Evolutionary conservation across 2,113 vertebrate genomes (phyloP).

Genomic region (Chamaea fasciata): DNA sequence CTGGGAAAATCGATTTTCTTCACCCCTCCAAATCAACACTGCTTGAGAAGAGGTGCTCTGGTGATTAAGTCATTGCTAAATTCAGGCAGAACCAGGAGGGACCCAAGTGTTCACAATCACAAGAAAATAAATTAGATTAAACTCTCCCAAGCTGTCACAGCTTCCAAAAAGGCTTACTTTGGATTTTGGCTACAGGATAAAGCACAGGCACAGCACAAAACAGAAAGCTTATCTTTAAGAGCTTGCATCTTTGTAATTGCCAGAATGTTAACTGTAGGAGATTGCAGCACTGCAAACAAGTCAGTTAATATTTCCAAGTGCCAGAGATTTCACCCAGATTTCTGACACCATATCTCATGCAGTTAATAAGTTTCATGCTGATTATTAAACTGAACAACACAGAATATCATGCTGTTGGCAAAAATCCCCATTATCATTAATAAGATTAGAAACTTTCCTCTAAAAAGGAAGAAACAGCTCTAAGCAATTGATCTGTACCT

Average conservation of each 20-base stretch:
- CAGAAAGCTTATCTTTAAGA: slow-evolving; percentile 15
- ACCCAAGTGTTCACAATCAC: background rate
- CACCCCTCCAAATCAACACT: background rate
- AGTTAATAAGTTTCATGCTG: slow-evolving; percentile 55
- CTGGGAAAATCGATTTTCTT: background rate
- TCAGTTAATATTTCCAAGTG: slow-evolving; percentile 21
- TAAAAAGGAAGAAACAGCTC: slow-evolving; percentile 32
- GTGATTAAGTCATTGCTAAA: background rate
- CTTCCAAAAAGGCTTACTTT: background rate
- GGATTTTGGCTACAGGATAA: slow-evolving; percentile 12
- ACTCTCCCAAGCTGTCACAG: background rate
- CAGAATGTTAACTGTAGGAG: slow-evolving; percentile 18
- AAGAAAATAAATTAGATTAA: slow-evolving; percentile 27
- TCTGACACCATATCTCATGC: background rate
- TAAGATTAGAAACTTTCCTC: slow-evolving; percentile 41
- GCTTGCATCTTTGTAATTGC: slow-evolving; percentile 17
- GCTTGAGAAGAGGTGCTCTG: background rate
- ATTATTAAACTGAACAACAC: slow-evolving; percentile 48
- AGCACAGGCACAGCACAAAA: background rate
- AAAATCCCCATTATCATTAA: slow-evolving; percentile 24
- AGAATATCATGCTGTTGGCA: slow-evolving; percentile 32
- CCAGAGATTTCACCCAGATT: slow-evolving; percentile 50
- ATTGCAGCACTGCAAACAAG: slow-evolving; percentile 15
- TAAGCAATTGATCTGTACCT: slow-evolving; percentile 1
- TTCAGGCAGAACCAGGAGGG: background rate